These are phyloP conservation scores for Tenthredo scrophulariae DNA, from an alignment of 2,888 invertebrate species.

Conservation along the genomic window DNA sequence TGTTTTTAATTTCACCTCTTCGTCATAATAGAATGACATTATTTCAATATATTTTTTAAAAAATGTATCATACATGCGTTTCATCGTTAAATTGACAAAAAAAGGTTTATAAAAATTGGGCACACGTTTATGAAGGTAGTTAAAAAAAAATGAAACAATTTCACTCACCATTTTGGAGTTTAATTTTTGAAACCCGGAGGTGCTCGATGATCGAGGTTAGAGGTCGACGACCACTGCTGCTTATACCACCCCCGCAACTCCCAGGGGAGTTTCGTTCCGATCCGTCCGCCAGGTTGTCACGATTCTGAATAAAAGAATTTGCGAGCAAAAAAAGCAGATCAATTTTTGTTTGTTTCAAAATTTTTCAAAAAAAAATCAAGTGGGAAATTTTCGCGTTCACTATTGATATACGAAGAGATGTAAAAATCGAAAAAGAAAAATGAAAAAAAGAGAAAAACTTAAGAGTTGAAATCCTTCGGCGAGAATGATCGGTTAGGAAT, in stretches of 20 bases:
- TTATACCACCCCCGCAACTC: slow-evolving; percentile 71
- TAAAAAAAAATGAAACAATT: background rate
- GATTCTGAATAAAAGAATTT: slow-evolving; percentile 64
- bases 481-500: slow-evolving; percentile 30
- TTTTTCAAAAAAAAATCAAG: too few relatives aligned
- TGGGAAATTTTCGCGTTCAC: too few relatives aligned
- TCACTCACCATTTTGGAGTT: slow-evolving; percentile 73
- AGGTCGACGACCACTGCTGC: slow-evolving; percentile 72
- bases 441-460: background rate
- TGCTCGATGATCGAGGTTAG: slow-evolving; percentile 76
- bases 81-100: too few relatives aligned
- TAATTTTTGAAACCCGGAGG: slow-evolving; percentile 72
- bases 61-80: too few relatives aligned
- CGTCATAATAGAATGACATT: too few relatives aligned
- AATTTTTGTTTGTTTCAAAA: too few relatives aligned
- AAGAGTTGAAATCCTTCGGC: background rate
- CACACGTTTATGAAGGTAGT: too few relatives aligned
- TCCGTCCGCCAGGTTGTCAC: slow-evolving; percentile 76
- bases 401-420: too few relatives aligned
- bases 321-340: background rate
- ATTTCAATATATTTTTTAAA: too few relatives aligned
- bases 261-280: slow-evolving; percentile 73
- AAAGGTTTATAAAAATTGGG: too few relatives aligned
- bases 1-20: too few relatives aligned
- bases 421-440: background rate